Conservation (phyloP, 1,140 invertebrate genomes). For the Metaphire vulgaris region DNA sequence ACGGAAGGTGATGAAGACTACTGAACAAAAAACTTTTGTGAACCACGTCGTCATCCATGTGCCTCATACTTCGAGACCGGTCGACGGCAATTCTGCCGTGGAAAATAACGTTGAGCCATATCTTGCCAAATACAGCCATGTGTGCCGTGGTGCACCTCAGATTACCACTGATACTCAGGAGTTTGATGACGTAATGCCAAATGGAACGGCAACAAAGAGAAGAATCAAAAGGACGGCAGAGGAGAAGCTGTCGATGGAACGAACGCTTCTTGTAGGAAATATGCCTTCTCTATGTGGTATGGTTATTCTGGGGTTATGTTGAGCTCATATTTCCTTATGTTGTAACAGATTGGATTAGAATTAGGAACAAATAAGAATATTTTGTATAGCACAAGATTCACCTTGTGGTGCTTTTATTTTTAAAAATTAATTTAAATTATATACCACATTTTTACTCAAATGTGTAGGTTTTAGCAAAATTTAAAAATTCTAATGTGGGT, state of each 20-base stretch:
- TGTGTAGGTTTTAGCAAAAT: no score
- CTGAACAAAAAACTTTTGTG: slow-evolving; percentile 3
- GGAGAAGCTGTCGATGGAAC: neutral
- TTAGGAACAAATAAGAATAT: no score
- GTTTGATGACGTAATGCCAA: neutral
- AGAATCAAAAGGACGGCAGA: neutral
- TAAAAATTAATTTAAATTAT: no score
- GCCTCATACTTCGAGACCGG: neutral
- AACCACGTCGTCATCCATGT: neutral
- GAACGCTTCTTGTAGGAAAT: neutral
- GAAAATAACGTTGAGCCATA: neutral
- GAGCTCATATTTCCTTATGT: no score
- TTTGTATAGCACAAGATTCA: no score
- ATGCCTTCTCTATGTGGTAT: neutral
- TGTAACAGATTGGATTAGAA: no score
- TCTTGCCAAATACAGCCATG: neutral
- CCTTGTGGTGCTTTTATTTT: no score
- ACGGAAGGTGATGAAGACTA: slow-evolving; percentile 35
- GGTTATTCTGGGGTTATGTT: neutral
- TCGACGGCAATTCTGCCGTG: neutral
- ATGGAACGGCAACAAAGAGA: neutral
- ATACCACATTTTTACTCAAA: no score
- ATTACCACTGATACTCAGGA: neutral
- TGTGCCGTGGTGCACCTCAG: neutral
- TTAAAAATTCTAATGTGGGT: no score